Evolutionary conservation across 2,888 invertebrate species (phyloP), one percentile per base, ranked within the genome.

Genomic region (Chaetogeoica ovagalla): DNA sequence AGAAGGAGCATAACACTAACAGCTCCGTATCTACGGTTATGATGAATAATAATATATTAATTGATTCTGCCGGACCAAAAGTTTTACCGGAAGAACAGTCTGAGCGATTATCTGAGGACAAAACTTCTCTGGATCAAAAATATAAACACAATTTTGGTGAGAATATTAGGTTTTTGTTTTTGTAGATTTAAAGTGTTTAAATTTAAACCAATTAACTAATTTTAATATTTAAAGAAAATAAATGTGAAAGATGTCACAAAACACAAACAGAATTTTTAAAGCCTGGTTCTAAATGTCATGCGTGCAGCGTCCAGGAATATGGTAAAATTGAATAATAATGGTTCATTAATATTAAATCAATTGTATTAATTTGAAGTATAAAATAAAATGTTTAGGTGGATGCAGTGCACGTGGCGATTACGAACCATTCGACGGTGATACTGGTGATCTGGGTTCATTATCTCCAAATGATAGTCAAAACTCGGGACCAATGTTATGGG

Each of bases 401-500:
- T 62, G 81, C 69, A 75, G 83, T 79, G 68, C 52, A 72, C 71
- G 70, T n/a, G 60, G 71, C 52, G 70, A 68, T 8, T 74, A 72
- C 60, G 68, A 66, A 74, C 74, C 71, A 73, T 57, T 63, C 11
- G 57, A 73, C 65, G 81, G 81, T 30, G 73, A 74, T 62, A 82
- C 75, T 73, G 82, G 82, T 57, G 86, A 86, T 83, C 84, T 84
- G 63, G 77, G 60, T 15, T 63, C 85, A 82, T 85, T 89, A 82
- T 88, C 90, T 84, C 92, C 92, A 84, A 90, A 92, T 82, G 96
- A 79, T 71, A 63, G 63, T 55, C 70, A 79, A 39, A 71, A 55
- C 23, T 71, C 79, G 17, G 71, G 79, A 13, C 79, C 93, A 88
- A 89, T 94, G 85, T 92, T 93, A 86, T 97, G 97, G 97, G 95